Evolutionary conservation across 53 echinoderm and acorn worm species (phyloP).

Genomic region (Zoroaster sp.): DNA sequence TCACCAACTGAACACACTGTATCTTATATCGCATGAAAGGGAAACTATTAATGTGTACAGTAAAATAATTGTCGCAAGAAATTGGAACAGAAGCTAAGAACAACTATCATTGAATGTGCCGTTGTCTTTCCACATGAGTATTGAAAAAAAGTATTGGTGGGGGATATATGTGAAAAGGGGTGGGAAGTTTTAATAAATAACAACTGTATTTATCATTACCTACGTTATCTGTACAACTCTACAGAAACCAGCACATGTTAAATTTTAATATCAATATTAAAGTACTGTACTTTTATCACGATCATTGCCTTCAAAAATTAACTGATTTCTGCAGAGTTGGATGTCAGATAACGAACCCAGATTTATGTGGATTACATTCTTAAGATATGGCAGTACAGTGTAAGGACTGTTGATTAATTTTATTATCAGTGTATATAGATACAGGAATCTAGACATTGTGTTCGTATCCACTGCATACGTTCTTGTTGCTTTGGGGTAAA

Average conservation of each 20-base stretch:
- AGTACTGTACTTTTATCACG: background rate
- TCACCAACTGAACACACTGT: too few species aligned
- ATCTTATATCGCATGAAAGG: too few species aligned
- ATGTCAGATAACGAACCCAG: background rate
- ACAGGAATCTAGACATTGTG: background rate
- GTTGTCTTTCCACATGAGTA: slow-evolving; percentile 12
- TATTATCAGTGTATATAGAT: background rate
- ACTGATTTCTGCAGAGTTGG: background rate
- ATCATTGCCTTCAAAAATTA: background rate
- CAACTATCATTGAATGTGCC: slow-evolving; percentile 15
- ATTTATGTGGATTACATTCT: background rate
- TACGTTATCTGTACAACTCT: background rate
- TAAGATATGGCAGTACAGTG: background rate
- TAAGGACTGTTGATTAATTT: background rate
- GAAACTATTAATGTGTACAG: too few species aligned
- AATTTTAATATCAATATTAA: background rate
- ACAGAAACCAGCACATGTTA: background rate
- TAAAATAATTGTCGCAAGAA: too few species aligned
- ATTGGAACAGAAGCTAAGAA: too few species aligned
- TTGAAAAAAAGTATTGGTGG: background rate
- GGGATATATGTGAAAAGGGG: background rate
- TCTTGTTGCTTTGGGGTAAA: background rate
- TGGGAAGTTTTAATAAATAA: background rate
- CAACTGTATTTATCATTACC: background rate
- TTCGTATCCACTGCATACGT: background rate